Evolutionary conservation across 2,888 invertebrate species (phyloP).

Genomic region (Drosophila paramelanica): DNA sequence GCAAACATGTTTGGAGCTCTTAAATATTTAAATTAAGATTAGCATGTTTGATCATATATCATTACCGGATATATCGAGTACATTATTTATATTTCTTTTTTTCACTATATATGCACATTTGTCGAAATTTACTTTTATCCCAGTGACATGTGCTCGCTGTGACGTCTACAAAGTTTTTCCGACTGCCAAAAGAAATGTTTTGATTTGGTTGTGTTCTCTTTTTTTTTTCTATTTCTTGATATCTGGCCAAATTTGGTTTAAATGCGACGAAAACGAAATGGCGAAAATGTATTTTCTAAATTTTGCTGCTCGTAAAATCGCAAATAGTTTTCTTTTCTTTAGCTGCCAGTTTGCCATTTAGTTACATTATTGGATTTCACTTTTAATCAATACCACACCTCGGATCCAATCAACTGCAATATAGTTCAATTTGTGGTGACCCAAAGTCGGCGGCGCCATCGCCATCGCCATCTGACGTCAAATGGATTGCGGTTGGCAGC

Average conservation of each 20-base stretch:
- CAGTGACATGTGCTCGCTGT: constrained; percentile 58
- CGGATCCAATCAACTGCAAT: constrained; percentile 34
- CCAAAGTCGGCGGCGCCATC: constrained; percentile 41
- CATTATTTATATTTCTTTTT: constrained; percentile 7
- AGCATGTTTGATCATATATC: constrained; percentile 5
- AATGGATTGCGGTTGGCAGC: constrained; percentile 24
- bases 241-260: constrained; percentile 44
- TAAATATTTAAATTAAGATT: constrained; percentile 23
- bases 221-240: constrained; percentile 30
- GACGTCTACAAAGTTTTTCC: constrained; percentile 55
- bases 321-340: not conserved
- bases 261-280: constrained; percentile 12
- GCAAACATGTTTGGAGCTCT: constrained; percentile 16
- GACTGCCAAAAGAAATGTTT: constrained; percentile 65
- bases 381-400: constrained; percentile 29
- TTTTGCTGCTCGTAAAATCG: not conserved
- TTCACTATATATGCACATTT: constrained; percentile 13
- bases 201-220: constrained; percentile 27
- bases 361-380: constrained; percentile 38
- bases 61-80: constrained; percentile 3
- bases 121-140: constrained; percentile 25
- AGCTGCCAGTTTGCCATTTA: constrained; percentile 14
- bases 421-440: constrained; percentile 66
- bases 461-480: constrained; percentile 50
- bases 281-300: not conserved